Evolutionary conservation across 2,113 vertebrate species (phyloP).

Genomic region (Erpornis zantholeuca): DNA sequence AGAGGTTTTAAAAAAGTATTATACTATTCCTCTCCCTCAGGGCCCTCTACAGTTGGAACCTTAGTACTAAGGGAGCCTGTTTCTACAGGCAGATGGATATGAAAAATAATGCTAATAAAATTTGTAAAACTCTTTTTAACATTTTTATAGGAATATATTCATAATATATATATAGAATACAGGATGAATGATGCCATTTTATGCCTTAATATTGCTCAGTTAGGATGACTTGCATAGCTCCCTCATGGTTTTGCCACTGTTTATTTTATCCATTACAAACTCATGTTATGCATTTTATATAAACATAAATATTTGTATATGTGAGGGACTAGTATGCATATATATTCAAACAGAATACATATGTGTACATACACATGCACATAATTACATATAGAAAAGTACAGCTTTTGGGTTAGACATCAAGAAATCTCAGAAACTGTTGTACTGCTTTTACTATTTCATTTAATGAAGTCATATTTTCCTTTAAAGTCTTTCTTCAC

Average conservation of each 20-base stretch:
- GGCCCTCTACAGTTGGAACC: conserved; percentile 28
- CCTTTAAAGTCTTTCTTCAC: not conserved
- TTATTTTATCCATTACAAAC: not conserved
- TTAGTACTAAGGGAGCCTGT: not conserved
- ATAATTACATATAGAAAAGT: not conserved
- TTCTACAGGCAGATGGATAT: conserved; percentile 37
- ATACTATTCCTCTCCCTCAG: conserved; percentile 23
- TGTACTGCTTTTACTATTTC: not conserved
- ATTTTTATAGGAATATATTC: conserved; percentile 43
- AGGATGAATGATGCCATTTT: not conserved
- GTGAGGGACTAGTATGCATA: not conserved
- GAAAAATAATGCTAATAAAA: conserved; percentile 61
- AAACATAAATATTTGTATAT: not conserved
- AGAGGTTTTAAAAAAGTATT: not conserved
- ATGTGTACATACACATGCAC: not conserved
- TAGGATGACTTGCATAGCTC: not conserved
- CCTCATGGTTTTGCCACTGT: not conserved
- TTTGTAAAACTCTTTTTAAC: conserved; percentile 23
- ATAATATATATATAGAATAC: not conserved
- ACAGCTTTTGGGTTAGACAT: not conserved
- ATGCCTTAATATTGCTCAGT: conserved; percentile 5
- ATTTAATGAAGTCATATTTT: not conserved
- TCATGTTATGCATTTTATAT: not conserved
- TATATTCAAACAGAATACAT: not conserved
- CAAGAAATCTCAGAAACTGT: not conserved